Conservation (phyloP, 2,113 vertebrate genomes). For the Polypterus bichir region DNA sequence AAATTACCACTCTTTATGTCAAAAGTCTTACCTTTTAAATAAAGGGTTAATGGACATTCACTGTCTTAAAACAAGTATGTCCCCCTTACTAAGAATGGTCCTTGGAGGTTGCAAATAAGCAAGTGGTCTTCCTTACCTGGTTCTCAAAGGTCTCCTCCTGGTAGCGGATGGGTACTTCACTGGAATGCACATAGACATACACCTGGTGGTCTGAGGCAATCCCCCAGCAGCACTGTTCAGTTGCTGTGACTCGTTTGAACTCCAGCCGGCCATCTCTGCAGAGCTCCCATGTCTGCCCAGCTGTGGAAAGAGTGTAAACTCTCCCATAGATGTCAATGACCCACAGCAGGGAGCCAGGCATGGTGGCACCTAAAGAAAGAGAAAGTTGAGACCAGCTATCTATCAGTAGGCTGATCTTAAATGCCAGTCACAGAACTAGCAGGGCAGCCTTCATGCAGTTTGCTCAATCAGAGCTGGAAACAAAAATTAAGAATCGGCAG, state of each 20-base stretch:
- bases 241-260: slow-evolving; percentile 75
- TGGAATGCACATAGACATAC: slow-evolving; percentile 72
- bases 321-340: slow-evolving; percentile 82
- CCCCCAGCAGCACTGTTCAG: slow-evolving; percentile 81
- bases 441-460: too few relatives aligned
- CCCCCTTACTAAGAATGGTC: too few relatives aligned
- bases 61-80: too few relatives aligned
- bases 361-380: slow-evolving; percentile 37
- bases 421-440: too few relatives aligned
- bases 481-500: too few relatives aligned
- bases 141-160: slow-evolving; percentile 92
- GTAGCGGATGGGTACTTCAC: slow-evolving; percentile 73
- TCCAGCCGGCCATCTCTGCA: slow-evolving; percentile 71
- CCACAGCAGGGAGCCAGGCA: slow-evolving; percentile 76
- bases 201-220: slow-evolving; percentile 82
- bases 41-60: too few relatives aligned
- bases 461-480: too few relatives aligned
- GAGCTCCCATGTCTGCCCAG: slow-evolving; percentile 80
- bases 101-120: too few relatives aligned
- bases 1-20: too few relatives aligned
- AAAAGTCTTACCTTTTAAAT: too few relatives aligned
- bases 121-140: slow-evolving; percentile 50
- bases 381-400: not conserved
- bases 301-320: slow-evolving; percentile 76
- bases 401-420: too few relatives aligned